Base-by-base conservation (phyloP, 2,797 vertebrate species). In the Eulemur albifrons region DNA sequence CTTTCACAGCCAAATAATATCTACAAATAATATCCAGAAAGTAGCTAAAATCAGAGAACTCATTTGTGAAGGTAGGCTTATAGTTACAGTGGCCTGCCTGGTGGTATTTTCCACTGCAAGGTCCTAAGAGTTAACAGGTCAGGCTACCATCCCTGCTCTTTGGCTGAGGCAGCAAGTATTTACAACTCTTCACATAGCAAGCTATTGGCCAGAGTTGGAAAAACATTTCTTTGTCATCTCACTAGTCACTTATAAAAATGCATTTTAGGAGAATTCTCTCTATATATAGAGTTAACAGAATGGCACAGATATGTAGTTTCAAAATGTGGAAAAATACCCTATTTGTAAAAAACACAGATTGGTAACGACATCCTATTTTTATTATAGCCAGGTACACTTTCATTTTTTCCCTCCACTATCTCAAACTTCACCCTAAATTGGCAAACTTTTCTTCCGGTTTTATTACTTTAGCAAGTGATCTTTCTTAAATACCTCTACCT, bases 241-340 rank as follows among this genome's bases (percentile, higher is more conserved):
- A 80, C 57, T 25, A 67, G 45, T 70, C 67, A 92, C 23, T 93
- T 67, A 81, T 2, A 93, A 92, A 80, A 92, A 48, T 73, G 13
- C n/a, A 81, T 45, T 84, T 70, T 77, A 82, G 40, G 30, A 82
- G 61, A 89, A 67, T 85, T 95, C 48, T 54, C 61, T 86, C 59
- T 88, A 76, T 90, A 13, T 72, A 87, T 1, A 72, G 75, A 92
- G 87, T 83, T 87, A 90, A 95, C 17, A 59, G 30, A 13, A 17
- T 90, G 54, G 50, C 32, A 90, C 54, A 94, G 18, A 87, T 32
- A 50, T 1, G 5, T 38, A 67, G 67, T 96, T 77, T 76, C 57
- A 92, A 92, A 96, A 82, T 45, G 79, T 27, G 57, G 63, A 88
- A 95, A 93, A 93, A 91, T 40, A 96, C 43, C 52, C 0, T 67